Percentiles rank a stretch among this genome's conserved stretches.
These are phyloP conservation scores for Deilephila porcellus DNA, from an alignment of 2,888 invertebrate genomes.

Conservation along the genomic window DNA sequence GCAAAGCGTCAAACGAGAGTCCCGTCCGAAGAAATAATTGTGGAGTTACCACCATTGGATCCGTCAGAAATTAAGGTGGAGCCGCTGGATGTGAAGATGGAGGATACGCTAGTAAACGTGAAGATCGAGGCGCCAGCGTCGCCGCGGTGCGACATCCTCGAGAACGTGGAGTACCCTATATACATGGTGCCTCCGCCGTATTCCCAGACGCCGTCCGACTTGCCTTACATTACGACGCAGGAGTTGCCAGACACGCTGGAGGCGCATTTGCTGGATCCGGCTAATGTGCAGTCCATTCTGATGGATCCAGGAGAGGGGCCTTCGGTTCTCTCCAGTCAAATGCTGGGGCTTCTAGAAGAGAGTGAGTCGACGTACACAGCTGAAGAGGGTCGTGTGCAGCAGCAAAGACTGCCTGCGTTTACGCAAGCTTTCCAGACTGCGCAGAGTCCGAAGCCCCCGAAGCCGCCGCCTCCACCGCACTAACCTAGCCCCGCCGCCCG, in stretches of 20 bases:
- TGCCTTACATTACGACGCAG: slow-evolving; percentile 61
- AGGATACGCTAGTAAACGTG: slow-evolving; percentile 59
- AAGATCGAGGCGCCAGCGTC: slow-evolving; percentile 66
- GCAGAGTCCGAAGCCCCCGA: slow-evolving; percentile 79
- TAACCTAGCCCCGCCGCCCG: slow-evolving; percentile 50
- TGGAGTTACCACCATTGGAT: slow-evolving; percentile 63
- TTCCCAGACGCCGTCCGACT: slow-evolving; percentile 62
- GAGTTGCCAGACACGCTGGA: slow-evolving; percentile 49
- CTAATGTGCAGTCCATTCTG: slow-evolving; percentile 66
- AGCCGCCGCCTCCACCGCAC: slow-evolving; percentile 76
- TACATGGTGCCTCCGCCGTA: slow-evolving; percentile 67
- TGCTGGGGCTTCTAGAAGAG: slow-evolving; percentile 70
- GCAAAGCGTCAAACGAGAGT: slow-evolving; percentile 66
- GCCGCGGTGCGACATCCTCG: slow-evolving; percentile 60
- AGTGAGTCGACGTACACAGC: slow-evolving; percentile 58
- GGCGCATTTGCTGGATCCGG: slow-evolving; percentile 60
- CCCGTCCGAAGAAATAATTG: slow-evolving; percentile 74
- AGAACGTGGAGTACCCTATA: slow-evolving; percentile 65
- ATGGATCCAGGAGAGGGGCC: slow-evolving; percentile 78
- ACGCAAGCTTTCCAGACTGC: slow-evolving; percentile 80
- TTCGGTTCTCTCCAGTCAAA: slow-evolving; percentile 71
- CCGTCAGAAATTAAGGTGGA: slow-evolving; percentile 71
- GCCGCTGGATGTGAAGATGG: slow-evolving; percentile 65
- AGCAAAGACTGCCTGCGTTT: slow-evolving; percentile 74
- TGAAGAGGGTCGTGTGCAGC: slow-evolving; percentile 66